phyloP scores from a whole-genome alignment of 2,888 invertebrate genomes.

The Cinara cedri region DNA sequence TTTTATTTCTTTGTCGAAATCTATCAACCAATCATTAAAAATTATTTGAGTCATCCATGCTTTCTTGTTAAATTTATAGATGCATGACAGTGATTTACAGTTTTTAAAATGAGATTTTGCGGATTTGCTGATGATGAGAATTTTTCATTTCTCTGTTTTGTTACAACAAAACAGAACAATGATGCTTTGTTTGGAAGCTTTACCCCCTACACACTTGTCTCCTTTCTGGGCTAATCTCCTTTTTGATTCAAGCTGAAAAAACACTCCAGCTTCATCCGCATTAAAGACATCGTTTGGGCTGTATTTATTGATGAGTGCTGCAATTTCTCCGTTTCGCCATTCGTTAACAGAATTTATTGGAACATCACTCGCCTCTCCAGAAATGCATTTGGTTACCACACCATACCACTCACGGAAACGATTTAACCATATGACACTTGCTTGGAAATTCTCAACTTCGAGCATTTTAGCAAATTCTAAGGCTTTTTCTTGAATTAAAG shows the following conservation, averaged over 20 bases:
- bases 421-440: not conserved
- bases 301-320: not conserved
- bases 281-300: no score
- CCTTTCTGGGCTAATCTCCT: no score
- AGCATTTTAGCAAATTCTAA: conserved; percentile 4
- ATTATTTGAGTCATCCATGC: conserved; percentile 58
- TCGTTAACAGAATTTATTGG: not conserved
- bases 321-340: not conserved
- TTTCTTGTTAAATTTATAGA: conserved; percentile 58
- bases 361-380: not conserved
- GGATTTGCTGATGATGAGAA: conserved; percentile 61
- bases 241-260: no score
- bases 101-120: conserved; percentile 62
- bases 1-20: not conserved
- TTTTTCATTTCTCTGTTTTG: no score
- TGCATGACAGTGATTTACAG: conserved; percentile 60
- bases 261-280: no score
- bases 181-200: no score
- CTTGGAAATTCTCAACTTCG: not conserved
- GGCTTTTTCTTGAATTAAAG: not conserved
- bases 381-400: not conserved
- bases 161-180: no score
- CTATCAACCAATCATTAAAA: no score
- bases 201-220: no score
- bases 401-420: not conserved